A percentile compares a stretch with the other conserved stretches of the same genome.
Conservation (phyloP, 2,113 vertebrate genomes). For the Zosterops japonicus region DNA sequence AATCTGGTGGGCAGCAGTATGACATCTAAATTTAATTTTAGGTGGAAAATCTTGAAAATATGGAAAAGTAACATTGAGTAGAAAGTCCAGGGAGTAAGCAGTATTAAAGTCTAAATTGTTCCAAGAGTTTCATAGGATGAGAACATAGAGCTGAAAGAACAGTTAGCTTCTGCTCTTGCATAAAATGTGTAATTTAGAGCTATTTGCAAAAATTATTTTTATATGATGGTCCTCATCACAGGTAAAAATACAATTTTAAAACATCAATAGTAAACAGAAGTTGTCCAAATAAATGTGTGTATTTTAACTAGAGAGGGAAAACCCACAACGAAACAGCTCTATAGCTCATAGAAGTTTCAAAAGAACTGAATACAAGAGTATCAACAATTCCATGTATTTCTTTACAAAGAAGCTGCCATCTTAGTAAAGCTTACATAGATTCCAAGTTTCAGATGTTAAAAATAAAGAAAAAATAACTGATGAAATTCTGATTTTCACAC, state of each 20-base stretch:
- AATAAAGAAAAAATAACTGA: background rate
- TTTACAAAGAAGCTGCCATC: background rate
- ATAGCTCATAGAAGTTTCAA: background rate
- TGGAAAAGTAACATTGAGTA: background rate
- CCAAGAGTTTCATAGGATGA: background rate
- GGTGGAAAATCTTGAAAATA: background rate
- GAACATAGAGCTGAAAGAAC: background rate
- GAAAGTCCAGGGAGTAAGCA: background rate
- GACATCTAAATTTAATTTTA: background rate
- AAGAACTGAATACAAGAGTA: background rate
- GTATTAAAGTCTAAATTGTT: background rate
- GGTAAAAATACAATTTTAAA: background rate
- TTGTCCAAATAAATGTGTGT: background rate
- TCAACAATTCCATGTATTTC: background rate
- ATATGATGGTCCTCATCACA: background rate
- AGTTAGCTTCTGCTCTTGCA: background rate
- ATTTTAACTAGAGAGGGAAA: background rate
- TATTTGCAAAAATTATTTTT: background rate
- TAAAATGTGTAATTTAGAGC: background rate
- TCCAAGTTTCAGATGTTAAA: background rate
- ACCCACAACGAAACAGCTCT: background rate
- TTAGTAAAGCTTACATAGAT: background rate
- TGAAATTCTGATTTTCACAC: background rate
- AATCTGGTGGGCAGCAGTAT: background rate
- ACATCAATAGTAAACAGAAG: background rate